These are phyloP conservation scores for Alectura lathami DNA, from an alignment of 2,113 vertebrate species.

Conservation along the genomic window DNA sequence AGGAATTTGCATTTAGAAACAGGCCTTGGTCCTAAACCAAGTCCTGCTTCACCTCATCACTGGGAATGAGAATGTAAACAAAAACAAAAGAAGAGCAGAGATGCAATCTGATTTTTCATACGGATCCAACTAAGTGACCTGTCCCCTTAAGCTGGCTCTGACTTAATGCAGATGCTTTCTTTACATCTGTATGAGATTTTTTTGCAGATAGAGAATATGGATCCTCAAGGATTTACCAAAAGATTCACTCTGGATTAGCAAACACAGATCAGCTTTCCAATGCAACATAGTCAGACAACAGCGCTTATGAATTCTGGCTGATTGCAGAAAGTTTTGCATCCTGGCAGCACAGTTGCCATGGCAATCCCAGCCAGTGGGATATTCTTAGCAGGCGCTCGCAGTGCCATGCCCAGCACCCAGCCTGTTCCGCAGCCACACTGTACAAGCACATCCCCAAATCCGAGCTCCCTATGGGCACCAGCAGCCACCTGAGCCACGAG, in stretches of 20 bases:
- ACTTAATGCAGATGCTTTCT: background rate
- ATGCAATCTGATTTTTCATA: background rate
- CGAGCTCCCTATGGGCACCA: background rate
- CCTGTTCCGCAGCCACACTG: conserved; percentile 40
- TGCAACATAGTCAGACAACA: conserved; percentile 18
- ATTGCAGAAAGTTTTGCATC: conserved; percentile 63
- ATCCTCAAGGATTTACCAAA: background rate
- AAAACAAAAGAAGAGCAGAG: background rate
- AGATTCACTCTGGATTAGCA: background rate
- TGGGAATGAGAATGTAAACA: background rate
- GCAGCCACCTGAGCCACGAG: background rate
- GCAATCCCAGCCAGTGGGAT: conserved; percentile 65
- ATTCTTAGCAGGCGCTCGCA: conserved; percentile 79
- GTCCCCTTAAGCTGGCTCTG: background rate
- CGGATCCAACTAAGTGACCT: background rate
- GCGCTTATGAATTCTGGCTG: conserved; percentile 32
- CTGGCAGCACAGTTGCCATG: conserved; percentile 79
- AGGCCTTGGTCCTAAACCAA: background rate
- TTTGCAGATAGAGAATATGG: rapidly evolving
- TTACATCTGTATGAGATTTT: no score
- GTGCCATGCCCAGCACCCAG: conserved; percentile 27
- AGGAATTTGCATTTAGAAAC: background rate
- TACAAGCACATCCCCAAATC: conserved; percentile 20
- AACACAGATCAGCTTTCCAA: background rate
- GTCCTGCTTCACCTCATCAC: background rate